phyloP scores from a whole-genome alignment of 1,140 invertebrate species.

The Hyles euphorbiae region DNA sequence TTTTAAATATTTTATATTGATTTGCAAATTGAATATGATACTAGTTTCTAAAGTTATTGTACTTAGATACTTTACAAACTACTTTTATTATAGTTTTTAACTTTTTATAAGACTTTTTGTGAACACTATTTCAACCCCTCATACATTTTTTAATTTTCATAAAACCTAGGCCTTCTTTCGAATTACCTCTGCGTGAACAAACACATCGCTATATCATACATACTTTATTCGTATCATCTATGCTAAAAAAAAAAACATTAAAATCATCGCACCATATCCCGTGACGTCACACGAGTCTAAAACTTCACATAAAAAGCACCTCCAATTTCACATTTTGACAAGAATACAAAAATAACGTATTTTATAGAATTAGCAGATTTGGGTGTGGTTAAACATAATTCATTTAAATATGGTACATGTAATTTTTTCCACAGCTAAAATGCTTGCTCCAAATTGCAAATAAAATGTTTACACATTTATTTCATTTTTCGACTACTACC shows the following conservation, averaged over 20 bases:
- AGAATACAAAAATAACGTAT: slow-evolving; percentile 27
- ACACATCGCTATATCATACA: slow-evolving; percentile 2
- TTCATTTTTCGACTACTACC: not conserved
- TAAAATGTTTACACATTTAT: not conserved
- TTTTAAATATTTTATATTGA: no score
- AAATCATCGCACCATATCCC: slow-evolving; percentile 49
- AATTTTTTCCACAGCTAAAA: no score
- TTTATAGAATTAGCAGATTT: no score
- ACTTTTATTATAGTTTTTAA: not conserved
- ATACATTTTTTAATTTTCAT: no score
- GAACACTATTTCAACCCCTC: not conserved
- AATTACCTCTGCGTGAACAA: not conserved
- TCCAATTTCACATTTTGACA: slow-evolving; percentile 41
- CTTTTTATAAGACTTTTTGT: slow-evolving; percentile 1
- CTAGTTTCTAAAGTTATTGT: no score
- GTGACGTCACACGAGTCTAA: slow-evolving; percentile 23
- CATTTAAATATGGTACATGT: no score
- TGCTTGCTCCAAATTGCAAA: no score
- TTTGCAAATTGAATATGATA: no score
- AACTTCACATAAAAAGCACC: slow-evolving; percentile 52
- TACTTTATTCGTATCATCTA: slow-evolving; percentile 21
- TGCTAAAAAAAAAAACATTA: slow-evolving; percentile 39
- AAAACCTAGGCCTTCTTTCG: not conserved
- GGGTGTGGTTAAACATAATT: no score
- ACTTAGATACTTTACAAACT: no score